A percentile compares a stretch with the other conserved stretches of the same genome.
phyloP scores from a whole-genome alignment of 2,888 invertebrate genomes.

The Phaonia tiefii region DNA sequence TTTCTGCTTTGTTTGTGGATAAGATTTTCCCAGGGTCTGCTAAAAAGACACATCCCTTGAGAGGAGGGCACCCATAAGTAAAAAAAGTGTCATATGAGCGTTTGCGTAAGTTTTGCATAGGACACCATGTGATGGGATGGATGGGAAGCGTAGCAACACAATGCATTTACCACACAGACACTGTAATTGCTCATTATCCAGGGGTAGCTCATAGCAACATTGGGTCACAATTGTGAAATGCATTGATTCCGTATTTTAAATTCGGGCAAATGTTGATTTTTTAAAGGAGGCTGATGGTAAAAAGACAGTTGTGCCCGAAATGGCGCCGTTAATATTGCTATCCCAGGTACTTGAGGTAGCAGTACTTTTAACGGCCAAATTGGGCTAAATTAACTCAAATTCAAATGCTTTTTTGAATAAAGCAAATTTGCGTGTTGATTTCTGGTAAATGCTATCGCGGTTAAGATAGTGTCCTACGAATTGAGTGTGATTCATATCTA shows the following conservation, averaged over 20 bases:
- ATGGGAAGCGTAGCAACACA: slow-evolving; percentile 67
- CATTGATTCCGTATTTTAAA: slow-evolving; percentile 67
- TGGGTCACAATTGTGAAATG: slow-evolving; percentile 68
- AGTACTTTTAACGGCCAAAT: slow-evolving; percentile 25
- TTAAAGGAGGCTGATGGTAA: slow-evolving; percentile 38
- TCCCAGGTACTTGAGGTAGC: slow-evolving; percentile 44
- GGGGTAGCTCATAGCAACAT: slow-evolving; percentile 61
- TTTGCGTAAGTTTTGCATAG: slow-evolving; percentile 68
- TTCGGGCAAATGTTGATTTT: slow-evolving; percentile 51
- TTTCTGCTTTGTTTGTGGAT: slow-evolving; percentile 73
- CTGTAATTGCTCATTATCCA: slow-evolving; percentile 67
- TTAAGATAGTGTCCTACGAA: not conserved
- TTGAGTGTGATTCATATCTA: no score
- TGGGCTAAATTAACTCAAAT: slow-evolving; percentile 6
- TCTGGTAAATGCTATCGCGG: slow-evolving; percentile 33
- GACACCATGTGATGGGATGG: slow-evolving; percentile 67
- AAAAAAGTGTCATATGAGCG: slow-evolving; percentile 72
- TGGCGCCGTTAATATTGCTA: slow-evolving; percentile 57
- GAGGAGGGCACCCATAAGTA: slow-evolving; percentile 64
- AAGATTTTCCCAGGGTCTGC: slow-evolving; percentile 78
- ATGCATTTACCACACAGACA: slow-evolving; percentile 58
- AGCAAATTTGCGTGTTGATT: slow-evolving; percentile 62
- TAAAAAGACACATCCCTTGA: slow-evolving; percentile 59
- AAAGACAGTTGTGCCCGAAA: slow-evolving; percentile 52
- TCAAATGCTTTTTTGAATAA: slow-evolving; percentile 10